Base-by-base conservation (phyloP, 2,797 vertebrate genomes). In the Sciurus vulgaris region DNA sequence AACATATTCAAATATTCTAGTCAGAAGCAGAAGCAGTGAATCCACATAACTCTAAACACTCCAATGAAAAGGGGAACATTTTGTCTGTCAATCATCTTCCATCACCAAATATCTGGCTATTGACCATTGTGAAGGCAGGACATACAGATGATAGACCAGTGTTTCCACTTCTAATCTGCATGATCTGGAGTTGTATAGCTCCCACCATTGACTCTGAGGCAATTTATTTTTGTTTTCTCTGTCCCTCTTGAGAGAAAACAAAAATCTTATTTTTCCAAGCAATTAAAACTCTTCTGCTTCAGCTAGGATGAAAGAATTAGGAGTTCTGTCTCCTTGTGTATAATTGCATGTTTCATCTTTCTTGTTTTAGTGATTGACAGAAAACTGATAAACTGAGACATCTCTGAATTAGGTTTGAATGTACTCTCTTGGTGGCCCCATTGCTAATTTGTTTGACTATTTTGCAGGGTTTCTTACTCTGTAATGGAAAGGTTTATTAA, bases 401-500 rank as follows among this genome's bases (percentile, higher is more conserved):
- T 93, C 51, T 92, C 73, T 93, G 90, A 86, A 72, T 90, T 59
- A 54, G 85, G 38, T 63, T 83, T 95, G 86, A 74, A 67, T 94
- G 51, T 74, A 44, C 56, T 94, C 77, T 97, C 78, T 81, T 88
- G 84, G 94, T 96, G 89, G 81, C 78, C 72, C 91, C 85, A 54
- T 63, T 89, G 38, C 87, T 96, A 95, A 96, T 94, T 92, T 97
- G 94, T 97, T 97, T 96, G 95, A 96, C 86, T 97, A 79, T 94
- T 96, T 96, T 96, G 18, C 30, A 96, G 14, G 6, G 78, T 97
- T 96, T 97, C 86, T 96, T 96, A 69, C 73, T 88, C 93, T 90
- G 38, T 93, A 96, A 97, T 97, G 77, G 94, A 96, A 96, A 98
- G 96, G 81, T 97, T 96, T 97, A 94, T 97, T 96, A 97, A 96